Evolutionary conservation across 92 coral and sea anemone species (phyloP).

Genomic region (Epizoanthus illoricatus): DNA sequence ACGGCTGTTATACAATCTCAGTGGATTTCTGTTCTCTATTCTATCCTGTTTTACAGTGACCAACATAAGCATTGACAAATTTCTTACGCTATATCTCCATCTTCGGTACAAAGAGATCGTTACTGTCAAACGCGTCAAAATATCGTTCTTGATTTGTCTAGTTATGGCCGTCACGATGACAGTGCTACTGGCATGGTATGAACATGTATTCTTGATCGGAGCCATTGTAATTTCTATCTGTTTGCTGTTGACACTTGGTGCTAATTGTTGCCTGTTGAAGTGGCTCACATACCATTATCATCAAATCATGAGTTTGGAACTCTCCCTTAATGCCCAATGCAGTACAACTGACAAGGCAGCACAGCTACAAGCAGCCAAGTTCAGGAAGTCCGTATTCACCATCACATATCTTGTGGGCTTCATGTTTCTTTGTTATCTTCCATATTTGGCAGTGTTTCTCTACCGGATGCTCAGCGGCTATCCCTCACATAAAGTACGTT

Average conservation of each 20-base stretch:
- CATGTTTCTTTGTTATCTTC: too few species aligned
- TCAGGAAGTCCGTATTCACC: too few species aligned
- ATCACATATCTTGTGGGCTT: too few species aligned
- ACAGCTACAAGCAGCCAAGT: too few species aligned
- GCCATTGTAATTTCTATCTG: constrained; percentile 25
- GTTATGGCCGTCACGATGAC: not conserved
- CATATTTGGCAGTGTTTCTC: too few species aligned
- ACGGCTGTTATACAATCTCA: constrained; percentile 44
- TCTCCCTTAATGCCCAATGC: too few species aligned
- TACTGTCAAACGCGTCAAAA: constrained; percentile 30
- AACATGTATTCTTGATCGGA: constrained; percentile 3
- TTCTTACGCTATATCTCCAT: constrained; percentile 61
- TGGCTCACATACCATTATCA: too few species aligned
- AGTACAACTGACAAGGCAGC: too few species aligned
- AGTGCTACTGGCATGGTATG: constrained; percentile 8
- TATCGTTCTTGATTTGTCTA: not conserved
- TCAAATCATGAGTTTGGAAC: too few species aligned
- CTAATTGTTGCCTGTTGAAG: too few species aligned
- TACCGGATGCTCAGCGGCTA: too few species aligned
- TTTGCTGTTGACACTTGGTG: not conserved
- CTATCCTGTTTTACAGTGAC: constrained; percentile 55
- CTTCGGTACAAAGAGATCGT: constrained; percentile 55
- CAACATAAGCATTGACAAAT: constrained; percentile 51
- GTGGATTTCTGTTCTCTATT: constrained; percentile 41
- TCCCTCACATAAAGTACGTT: too few species aligned